phyloP scores from a whole-genome alignment of 2,888 invertebrate species.

The Pherbina coryleti region DNA sequence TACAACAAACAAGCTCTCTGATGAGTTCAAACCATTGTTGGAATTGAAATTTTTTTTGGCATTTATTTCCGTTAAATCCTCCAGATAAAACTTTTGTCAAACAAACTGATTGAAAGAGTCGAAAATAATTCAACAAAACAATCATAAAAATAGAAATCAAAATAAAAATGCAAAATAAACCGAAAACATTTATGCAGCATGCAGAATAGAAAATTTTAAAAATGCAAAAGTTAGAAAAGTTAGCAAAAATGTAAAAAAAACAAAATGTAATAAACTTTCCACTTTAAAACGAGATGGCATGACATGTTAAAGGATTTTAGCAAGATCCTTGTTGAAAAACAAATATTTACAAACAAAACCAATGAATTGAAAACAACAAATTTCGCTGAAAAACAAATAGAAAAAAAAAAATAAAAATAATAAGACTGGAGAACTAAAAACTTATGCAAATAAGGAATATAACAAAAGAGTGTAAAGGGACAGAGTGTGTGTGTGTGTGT shows the following conservation, averaged over 20 bases:
- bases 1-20: too few relatives aligned
- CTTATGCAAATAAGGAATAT: slow-evolving; percentile 4
- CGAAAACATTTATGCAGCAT: not conserved
- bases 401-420: not conserved
- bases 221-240: slow-evolving; percentile 22
- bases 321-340: slow-evolving; percentile 4
- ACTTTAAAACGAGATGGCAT: not conserved
- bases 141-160: not conserved
- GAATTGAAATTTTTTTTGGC: too few relatives aligned
- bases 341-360: slow-evolving; percentile 12
- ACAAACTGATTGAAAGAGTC: not conserved
- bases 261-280: not conserved
- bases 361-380: slow-evolving; percentile 22
- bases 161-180: too few relatives aligned
- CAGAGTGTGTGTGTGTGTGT: not conserved
- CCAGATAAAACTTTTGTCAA: too few relatives aligned
- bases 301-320: slow-evolving; percentile 4
- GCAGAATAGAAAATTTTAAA: slow-evolving; percentile 15
- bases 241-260: not conserved
- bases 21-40: too few relatives aligned
- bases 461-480: not conserved
- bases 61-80: too few relatives aligned
- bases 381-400: not conserved
- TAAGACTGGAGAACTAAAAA: not conserved
- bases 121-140: not conserved